These are phyloP conservation scores for Stomatorhinus ivindoensis DNA, from an alignment of 2,113 vertebrate genomes.

Conservation along the genomic window DNA sequence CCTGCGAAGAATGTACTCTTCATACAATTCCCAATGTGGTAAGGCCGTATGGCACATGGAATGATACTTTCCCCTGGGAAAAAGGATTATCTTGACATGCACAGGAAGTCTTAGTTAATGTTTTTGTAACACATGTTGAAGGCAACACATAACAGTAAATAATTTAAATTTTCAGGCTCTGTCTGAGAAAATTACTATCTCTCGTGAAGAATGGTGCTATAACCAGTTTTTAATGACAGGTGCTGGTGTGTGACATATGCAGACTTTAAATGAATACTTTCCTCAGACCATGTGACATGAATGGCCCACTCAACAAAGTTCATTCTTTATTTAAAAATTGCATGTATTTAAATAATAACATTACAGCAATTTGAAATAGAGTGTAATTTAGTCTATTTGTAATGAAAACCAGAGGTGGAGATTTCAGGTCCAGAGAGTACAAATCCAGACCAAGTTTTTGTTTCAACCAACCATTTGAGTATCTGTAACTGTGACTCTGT, in stretches of 20 bases:
- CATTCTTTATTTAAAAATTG: not conserved
- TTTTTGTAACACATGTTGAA: not conserved
- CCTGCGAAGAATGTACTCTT: not conserved
- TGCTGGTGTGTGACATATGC: not conserved
- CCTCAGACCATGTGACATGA: not conserved
- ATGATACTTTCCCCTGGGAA: not conserved
- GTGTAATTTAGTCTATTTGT: not conserved
- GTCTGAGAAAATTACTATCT: not conserved
- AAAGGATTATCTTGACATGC: not conserved
- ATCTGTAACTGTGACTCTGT: no score
- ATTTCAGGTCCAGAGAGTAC: no score
- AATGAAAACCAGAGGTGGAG: not conserved
- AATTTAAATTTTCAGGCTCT: not conserved
- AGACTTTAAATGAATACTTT: not conserved
- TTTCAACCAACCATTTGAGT: no score
- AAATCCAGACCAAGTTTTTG: no score
- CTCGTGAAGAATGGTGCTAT: not conserved
- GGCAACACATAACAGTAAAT: not conserved
- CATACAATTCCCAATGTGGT: not conserved
- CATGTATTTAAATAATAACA: not conserved
- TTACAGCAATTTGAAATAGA: not conserved
- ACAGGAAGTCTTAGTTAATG: not conserved
- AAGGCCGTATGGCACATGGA: not conserved
- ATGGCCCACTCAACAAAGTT: not conserved
- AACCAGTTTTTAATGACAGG: not conserved